Base-by-base conservation (phyloP, 2,113 vertebrate species). In the Entelurus aequoreus region DNA sequence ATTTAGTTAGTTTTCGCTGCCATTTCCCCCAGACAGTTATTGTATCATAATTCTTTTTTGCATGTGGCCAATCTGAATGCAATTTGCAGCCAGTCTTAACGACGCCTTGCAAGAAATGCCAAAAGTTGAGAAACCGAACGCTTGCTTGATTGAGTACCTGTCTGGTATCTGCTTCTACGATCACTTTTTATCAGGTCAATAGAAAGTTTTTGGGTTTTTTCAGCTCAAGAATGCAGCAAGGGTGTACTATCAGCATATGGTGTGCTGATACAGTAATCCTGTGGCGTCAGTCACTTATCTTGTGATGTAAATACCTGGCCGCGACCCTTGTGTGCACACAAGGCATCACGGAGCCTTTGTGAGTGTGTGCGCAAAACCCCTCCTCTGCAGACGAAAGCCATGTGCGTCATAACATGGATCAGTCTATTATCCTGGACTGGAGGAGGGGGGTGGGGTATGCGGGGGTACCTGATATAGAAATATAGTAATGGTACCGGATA, bases 361-460 rank as follows among this genome's bases (percentile, higher is more conserved):
- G 81, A 86, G 85, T 69, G 78, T 84, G 79, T 85, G 75, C 54
- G 74, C 78, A 84, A 72, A 79, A 49, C 74, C 81, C 83, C 42
- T 11, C 8, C 81, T 77, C 80, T 54, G 68, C 80, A 83, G 81
- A 84, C 72, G 42, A 51, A 80, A 72, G 38, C 68, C 58, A 54
- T 75, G 80, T 88, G 81, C 84, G 86, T 88, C 86, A 88, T 84
- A 76, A 72, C 72, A 46, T 51, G 65, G 81, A 78, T 85, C 82
- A 84, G 84, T 74, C 74, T 74, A 82, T 87, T 85, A 86, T 87
- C 75, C 74, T n/a, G 66, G 70, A 75, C 71, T 71, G 72, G 72
- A 59, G 67, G 69, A 72, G 77, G 59, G 49, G 53, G 61, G 59
- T 57, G 63, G 57, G 63, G 62, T 15, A 51, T 19, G 36, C 5